Base-by-base conservation (phyloP, 2,888 invertebrate genomes). In the Protonemura montana region DNA sequence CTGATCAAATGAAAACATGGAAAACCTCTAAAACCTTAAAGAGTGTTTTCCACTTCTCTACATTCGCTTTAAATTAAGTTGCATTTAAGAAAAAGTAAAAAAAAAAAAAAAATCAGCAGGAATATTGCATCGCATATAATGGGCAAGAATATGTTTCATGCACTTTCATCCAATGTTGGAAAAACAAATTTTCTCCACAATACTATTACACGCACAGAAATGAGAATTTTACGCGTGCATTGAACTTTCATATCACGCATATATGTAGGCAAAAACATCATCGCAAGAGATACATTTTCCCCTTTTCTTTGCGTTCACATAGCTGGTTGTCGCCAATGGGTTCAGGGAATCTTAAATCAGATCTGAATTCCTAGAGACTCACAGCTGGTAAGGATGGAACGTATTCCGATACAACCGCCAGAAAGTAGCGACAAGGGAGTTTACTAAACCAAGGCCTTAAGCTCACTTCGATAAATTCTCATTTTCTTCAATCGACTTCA, bases 401-500 rank as follows among this genome's bases (percentile, higher is more conserved):
- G 29, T 30, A 30, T 29, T 30, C 28, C 81, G 30, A 28, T 28
- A 30, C 30, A 81, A 81, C 81, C 59, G 26, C 28, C 78, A 78
- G 30, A 29, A 81, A 81, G 81, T 81, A 81, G 29, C 30, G 81
- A 29, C 81, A 30, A 30, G 81, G 81, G 81, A 81, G 29, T 29
- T 30, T 28, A 81, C 81, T 81, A 81, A 81, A 81, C 81, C 81
- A 27, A 29, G n/a, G 81, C 81, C 30, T 81, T n/a, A 29, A 27
- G 28, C 81, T 28, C 28, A 30, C 29, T 30, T 30, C 81, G 28
- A 81, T 81, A 81, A 28, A 81, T 81, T 81, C 81, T 81, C 81
- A 81, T 81, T 81, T 81, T 81, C 81, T 30, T 81, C 81, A 81
- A 81, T 81, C 81, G 81, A 81, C 81, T 81, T 28, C 81, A 81